Evolutionary conservation across 1,140 invertebrate species (phyloP), one percentile per base, ranked within the genome.

Genomic region (Diorhabda carinulata): DNA sequence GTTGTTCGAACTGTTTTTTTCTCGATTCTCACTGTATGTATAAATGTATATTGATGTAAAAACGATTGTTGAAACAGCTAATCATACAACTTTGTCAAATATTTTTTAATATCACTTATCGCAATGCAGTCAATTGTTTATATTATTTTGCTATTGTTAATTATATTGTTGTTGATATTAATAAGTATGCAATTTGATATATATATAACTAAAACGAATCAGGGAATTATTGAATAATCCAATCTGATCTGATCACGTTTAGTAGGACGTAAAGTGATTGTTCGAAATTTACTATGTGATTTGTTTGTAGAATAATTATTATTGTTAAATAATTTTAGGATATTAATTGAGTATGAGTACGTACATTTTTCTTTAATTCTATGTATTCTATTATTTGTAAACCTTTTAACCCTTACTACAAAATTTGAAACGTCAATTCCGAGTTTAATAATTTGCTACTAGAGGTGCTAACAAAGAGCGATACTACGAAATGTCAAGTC

Each of bases 111-210:
- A 52, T 52, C 47, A 52, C 47, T 52, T 52, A 52, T 52, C 47
- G 47, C 47, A 52, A 52, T 52, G 47, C 47, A 4, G 47, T 52
- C 47, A 52, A 52, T 52, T 52, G 47, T 52, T 52, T 52, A n/a
- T 52, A 6, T 52, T 52, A 52, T 52, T 52, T 52, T n/a, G 47
- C 47, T 52, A 52, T 52, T 52, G 47, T 52, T 52, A 52, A 52
- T 6, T 52, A 52, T 52, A 52, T 60, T 60, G 42, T 42, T 42
- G 10, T 60, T 25, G 42, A 60, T 60, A 42, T 60, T 60, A 60
- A 7, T 60, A 42, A 7, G 59, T 60, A 60, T 60, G 42, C 42
- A 40, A 60, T 60, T 60, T 60, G 59, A 40, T 60, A 40, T 25
- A 40, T 60, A 40, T 25, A 42, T 60, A 40, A 40, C 25, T 60